Conservation (phyloP, 2,888 invertebrate species). For the Parapristionchus giblindavisi region DNA sequence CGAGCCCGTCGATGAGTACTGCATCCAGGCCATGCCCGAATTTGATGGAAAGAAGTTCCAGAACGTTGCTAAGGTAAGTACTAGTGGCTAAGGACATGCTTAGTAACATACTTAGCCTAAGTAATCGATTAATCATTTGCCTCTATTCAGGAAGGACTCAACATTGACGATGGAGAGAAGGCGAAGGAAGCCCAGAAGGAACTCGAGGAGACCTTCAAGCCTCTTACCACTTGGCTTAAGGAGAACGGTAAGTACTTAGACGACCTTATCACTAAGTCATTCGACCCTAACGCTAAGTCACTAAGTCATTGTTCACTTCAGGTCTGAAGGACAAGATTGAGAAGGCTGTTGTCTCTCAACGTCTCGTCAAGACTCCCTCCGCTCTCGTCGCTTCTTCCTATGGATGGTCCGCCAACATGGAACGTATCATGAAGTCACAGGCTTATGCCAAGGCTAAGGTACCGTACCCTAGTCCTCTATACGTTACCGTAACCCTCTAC, state of each 20-base stretch:
- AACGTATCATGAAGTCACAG: slow-evolving; percentile 86
- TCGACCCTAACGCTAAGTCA: neutral
- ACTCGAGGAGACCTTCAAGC: slow-evolving; percentile 83
- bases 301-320: slow-evolving; percentile 5
- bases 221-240: slow-evolving; percentile 87
- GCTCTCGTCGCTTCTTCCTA: slow-evolving; percentile 94
- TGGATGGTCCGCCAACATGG: slow-evolving; percentile 99
- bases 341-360: slow-evolving; percentile 86
- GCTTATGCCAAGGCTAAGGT: slow-evolving; percentile 95
- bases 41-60: slow-evolving; percentile 99
- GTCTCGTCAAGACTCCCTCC: slow-evolving; percentile 89
- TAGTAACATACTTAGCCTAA: neutral
- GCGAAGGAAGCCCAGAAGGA: slow-evolving; percentile 79
- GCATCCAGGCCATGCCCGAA: slow-evolving; percentile 92
- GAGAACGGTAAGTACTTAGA: slow-evolving; percentile 75
- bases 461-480: slow-evolving; percentile 69
- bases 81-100: no score
- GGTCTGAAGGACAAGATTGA: slow-evolving; percentile 71
- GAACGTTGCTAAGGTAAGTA: slow-evolving; percentile 87
- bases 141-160: slow-evolving; percentile 76
- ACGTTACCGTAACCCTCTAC: neutral
- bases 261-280: neutral
- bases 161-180: slow-evolving; percentile 67
- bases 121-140: no score
- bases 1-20: slow-evolving; percentile 98